A percentile compares a stretch with the other conserved stretches of the same genome.
Evolutionary conservation across 1,140 invertebrate species (phyloP).

Genomic region (Colletes latitarsis): DNA sequence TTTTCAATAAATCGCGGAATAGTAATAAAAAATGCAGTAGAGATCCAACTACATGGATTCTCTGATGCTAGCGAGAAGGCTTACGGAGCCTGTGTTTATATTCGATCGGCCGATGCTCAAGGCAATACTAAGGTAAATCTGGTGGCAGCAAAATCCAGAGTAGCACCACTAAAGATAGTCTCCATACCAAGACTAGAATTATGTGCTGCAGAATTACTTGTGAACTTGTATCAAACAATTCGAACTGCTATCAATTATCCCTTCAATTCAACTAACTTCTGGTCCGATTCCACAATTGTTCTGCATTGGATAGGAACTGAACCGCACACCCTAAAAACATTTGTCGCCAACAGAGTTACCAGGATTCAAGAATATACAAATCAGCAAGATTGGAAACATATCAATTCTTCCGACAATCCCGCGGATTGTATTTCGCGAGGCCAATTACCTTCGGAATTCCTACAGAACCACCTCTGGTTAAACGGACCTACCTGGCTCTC

Average conservation of each 20-base stretch:
- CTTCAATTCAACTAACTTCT: background rate
- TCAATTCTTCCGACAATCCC: background rate
- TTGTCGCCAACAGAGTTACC: constrained; percentile 5
- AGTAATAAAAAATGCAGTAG: background rate
- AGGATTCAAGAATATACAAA: background rate
- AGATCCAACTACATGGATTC: constrained; percentile 27
- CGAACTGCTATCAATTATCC: background rate
- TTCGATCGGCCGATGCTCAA: background rate
- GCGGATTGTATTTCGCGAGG: constrained; percentile 46
- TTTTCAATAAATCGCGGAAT: background rate
- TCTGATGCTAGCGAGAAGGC: constrained; percentile 34
- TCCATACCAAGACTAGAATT: constrained; percentile 10
- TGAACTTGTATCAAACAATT: background rate
- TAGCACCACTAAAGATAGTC: background rate
- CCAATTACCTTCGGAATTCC: constrained; percentile 5
- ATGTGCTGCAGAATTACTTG: background rate
- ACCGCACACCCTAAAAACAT: constrained; percentile 2
- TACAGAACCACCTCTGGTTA: constrained; percentile 40
- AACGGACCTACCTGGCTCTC: no score
- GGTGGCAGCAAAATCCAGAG: background rate
- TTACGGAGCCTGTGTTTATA: constrained; percentile 23
- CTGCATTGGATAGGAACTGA: background rate
- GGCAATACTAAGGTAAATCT: background rate
- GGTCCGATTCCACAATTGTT: background rate
- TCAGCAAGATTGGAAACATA: constrained; percentile 1